Evolutionary conservation across 1,140 invertebrate species (phyloP).

Genomic region (Brachionus manjavacas): DNA sequence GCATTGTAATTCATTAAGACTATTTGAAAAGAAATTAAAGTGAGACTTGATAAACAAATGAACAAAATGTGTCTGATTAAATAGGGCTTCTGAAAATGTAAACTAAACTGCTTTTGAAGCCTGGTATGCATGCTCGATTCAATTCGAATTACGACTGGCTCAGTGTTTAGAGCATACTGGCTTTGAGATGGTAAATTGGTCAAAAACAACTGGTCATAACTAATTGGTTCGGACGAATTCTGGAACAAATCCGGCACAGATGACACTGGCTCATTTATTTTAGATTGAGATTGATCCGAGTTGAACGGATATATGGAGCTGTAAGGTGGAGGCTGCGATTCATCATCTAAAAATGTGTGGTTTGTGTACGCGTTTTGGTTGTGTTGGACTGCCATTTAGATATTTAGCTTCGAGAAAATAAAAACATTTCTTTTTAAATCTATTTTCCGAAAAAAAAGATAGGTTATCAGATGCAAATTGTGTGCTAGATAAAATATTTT

Average conservation of each 20-base stretch:
- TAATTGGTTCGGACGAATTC: constrained; percentile 1
- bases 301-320: not conserved
- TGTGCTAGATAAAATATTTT: not conserved
- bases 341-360: constrained; percentile 13
- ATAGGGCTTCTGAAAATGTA: not conserved
- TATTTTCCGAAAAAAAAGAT: not conserved
- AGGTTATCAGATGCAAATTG: not conserved
- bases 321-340: constrained; percentile 6
- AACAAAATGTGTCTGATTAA: constrained; percentile 3
- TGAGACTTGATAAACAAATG: constrained; percentile 20
- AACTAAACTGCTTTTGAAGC: not conserved
- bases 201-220: constrained; percentile 12
- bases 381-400: not conserved
- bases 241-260: not conserved
- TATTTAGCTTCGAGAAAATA: not conserved
- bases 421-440: constrained; percentile 6
- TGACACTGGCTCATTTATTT: not conserved
- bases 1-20: constrained; percentile 13
- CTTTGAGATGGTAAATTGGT: not conserved
- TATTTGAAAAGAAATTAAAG: constrained; percentile 25
- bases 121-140: not conserved
- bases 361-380: not conserved
- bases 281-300: not conserved
- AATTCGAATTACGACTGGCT: not conserved
- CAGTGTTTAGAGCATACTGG: not conserved